Percentiles rank a stretch among this genome's conserved stretches.
Evolutionary conservation across 2,888 invertebrate species (phyloP).

Genomic region (Meghimatium bilineatum): DNA sequence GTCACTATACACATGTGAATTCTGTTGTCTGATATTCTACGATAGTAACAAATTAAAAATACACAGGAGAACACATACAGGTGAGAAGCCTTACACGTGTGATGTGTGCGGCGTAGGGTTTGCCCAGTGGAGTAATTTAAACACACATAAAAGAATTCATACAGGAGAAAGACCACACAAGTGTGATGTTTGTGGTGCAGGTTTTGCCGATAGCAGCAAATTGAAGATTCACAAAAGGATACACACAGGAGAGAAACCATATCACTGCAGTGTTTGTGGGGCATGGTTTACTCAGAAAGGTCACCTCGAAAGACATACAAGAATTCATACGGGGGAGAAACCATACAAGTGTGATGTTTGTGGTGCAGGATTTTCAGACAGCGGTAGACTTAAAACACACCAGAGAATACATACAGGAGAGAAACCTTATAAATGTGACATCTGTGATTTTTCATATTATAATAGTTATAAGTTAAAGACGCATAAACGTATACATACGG

Average conservation of each 20-base stretch:
- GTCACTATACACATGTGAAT: background rate
- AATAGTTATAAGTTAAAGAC: background rate
- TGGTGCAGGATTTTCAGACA: background rate
- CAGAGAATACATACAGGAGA: background rate
- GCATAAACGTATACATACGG: background rate
- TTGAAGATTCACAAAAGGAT: background rate
- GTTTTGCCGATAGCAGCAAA: background rate
- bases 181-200: constrained; percentile 4
- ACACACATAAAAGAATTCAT: background rate
- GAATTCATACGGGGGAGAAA: constrained; percentile 17
- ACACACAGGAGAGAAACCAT: constrained; percentile 17
- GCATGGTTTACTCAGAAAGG: background rate
- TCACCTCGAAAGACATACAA: background rate
- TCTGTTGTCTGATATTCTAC: background rate
- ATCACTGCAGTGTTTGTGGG: background rate
- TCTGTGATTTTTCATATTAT: background rate
- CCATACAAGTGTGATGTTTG: constrained; percentile 15
- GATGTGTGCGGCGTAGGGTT: background rate
- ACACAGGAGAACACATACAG: background rate
- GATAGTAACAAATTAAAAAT: background rate
- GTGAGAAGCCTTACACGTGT: background rate
- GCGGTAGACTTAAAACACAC: background rate
- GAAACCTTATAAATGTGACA: constrained; percentile 14
- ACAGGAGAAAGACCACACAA: background rate
- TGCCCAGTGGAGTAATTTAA: background rate